Conservation (phyloP, 92 coral and sea anemone species). For the Zoanthus sociatus region DNA sequence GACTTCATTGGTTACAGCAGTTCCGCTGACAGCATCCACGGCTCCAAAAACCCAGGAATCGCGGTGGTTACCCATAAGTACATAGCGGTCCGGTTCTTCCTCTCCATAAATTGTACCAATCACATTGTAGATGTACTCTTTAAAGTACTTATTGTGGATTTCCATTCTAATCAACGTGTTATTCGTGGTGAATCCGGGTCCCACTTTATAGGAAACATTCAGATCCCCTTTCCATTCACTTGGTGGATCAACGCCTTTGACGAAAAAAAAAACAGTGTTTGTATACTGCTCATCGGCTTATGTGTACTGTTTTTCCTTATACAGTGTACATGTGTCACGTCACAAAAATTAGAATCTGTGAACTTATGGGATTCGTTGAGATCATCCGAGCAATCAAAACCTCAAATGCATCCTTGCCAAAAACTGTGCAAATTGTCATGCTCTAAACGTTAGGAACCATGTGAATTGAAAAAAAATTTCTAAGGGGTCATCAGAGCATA, state of each 20-base stretch:
- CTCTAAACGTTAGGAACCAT: too few species aligned
- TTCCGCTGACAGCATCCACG: slow-evolving; percentile 86
- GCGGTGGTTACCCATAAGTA: slow-evolving; percentile 91
- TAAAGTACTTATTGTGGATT: slow-evolving; percentile 67
- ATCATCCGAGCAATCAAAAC: too few species aligned
- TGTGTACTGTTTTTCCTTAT: too few species aligned
- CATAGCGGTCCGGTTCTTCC: slow-evolving; percentile 92
- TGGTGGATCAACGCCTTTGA: slow-evolving; percentile 71
- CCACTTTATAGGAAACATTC: slow-evolving; percentile 71
- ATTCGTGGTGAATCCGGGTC: slow-evolving; percentile 66
- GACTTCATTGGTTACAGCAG: slow-evolving; percentile 76
- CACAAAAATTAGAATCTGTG: too few species aligned
- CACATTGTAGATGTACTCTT: slow-evolving; percentile 76
- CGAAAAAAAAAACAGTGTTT: background rate
- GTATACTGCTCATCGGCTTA: too few species aligned
- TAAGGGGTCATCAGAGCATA: too few species aligned
- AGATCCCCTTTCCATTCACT: slow-evolving; percentile 69
- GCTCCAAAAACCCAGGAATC: slow-evolving; percentile 93
- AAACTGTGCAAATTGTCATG: too few species aligned
- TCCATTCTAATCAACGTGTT: slow-evolving; percentile 66
- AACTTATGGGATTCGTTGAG: too few species aligned
- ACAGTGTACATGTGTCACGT: too few species aligned
- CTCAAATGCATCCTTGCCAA: too few species aligned
- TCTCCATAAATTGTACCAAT: slow-evolving; percentile 92
- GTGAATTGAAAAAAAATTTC: too few species aligned